Base-by-base conservation (phyloP, 2,113 vertebrate species). In the Tupaia chinensis region DNA sequence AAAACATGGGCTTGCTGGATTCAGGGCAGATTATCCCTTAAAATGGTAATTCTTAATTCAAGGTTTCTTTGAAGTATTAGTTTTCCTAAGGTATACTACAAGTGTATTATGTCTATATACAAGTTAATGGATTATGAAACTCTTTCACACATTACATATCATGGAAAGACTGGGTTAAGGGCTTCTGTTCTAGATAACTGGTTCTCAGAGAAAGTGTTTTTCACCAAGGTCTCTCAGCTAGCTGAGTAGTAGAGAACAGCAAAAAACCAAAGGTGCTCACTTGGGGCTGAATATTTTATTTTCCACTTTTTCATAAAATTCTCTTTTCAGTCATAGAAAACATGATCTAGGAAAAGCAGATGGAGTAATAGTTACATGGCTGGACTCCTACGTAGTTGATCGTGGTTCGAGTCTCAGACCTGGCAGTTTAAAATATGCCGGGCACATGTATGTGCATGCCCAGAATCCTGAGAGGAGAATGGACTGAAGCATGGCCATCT, bases 11-110 rank as follows among this genome's bases (percentile, higher is more conserved):
- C 25, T 93, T 95, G 44, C 56, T 94, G 25, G 32, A 93, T 91
- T 79, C 20, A 68, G 56, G n/a, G 34, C 19, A 65, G 54, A 79
- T 58, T 80, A 63, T 94, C 63, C 10, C 32, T 94, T 93, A 73
- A 86, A 69, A 77, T 72, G 14, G 54, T 63, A 60, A 91, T 56
- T 66, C 27, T 68, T 58, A 78, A 80, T 96, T 94, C 27, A 81
- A 22, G 9, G 20, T 56, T 90, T 86, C 74, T 79, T 85, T 85
- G 87, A 92, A 88, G 77, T 9, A 80, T 27, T 65, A 29, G 20
- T 22, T 92, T 80, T 25, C n/a, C 63, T 69, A 86, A 90, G 60
- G 1, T 68, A 53, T 56, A 70, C 72, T 27, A 54, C 5, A 94
- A 93, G 14, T 4, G 14, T 63, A 61, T 11, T 17, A 15, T 54